Percentiles rank a stretch among this genome's conserved stretches.
Conservation (phyloP, 30 jellyfish, hydroid and myxozoan genomes). For the Turritopsis dohrnii region DNA sequence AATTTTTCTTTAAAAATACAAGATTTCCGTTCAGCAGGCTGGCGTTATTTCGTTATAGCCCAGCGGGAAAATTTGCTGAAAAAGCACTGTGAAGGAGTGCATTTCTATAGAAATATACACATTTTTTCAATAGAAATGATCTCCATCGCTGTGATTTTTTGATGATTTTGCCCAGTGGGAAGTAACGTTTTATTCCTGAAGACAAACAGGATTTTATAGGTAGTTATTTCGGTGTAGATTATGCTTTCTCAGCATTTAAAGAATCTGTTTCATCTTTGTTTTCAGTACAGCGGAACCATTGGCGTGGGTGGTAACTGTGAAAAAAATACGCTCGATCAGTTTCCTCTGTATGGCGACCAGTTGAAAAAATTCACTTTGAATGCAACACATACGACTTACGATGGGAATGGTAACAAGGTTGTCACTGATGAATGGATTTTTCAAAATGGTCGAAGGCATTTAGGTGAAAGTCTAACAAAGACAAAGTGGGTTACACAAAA, state of each 20-base stretch:
- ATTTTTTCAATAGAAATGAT: no score
- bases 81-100: no score
- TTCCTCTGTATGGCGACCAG: background rate
- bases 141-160: no score
- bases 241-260: background rate
- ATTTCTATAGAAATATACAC: no score
- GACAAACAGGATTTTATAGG: background rate
- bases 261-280: no score
- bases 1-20: background rate
- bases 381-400: background rate
- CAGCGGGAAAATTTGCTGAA: background rate
- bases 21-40: background rate
- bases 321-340: background rate
- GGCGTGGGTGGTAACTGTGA: background rate
- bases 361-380: background rate
- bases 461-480: background rate
- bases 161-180: no score
- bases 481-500: background rate
- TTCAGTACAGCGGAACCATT: background rate
- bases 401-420: background rate
- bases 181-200: no score
- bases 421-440: background rate
- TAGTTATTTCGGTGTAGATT: background rate
- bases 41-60: background rate
- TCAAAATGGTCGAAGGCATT: background rate